These are phyloP conservation scores for Bacillus rossius DNA, from an alignment of 1,140 invertebrate species.

Conservation along the genomic window DNA sequence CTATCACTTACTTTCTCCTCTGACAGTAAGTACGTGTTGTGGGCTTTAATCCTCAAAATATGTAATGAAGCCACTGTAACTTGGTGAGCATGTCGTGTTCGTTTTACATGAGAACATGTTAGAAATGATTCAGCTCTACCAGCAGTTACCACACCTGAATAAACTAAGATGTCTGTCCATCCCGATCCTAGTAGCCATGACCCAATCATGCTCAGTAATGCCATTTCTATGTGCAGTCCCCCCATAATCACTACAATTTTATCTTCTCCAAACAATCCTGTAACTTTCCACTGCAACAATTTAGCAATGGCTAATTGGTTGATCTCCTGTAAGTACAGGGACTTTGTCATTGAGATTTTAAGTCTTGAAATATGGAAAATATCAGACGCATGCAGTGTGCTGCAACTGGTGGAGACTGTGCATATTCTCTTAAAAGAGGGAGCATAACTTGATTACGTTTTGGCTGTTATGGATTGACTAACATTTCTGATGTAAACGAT, in stretches of 20 bases:
- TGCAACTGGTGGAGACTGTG: background rate
- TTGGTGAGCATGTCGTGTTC: slow-evolving; percentile 21
- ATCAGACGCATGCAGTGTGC: background rate
- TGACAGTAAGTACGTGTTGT: background rate
- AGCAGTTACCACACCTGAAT: slow-evolving; percentile 19
- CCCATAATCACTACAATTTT: slow-evolving; percentile 26
- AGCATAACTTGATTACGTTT: background rate
- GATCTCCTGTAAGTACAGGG: slow-evolving; percentile 20
- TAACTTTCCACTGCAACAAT: slow-evolving; percentile 28
- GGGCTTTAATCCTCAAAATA: slow-evolving; percentile 2
- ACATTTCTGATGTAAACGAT: background rate
- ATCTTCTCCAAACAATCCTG: slow-evolving; percentile 26
- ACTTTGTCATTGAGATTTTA: slow-evolving; percentile 7
- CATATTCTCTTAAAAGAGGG: background rate
- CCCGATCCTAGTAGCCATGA: slow-evolving; percentile 5
- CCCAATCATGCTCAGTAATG: slow-evolving; percentile 4
- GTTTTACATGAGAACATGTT: slow-evolving; percentile 16
- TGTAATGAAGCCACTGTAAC: slow-evolving; percentile 18
- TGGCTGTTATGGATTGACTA: no score
- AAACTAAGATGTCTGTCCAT: slow-evolving; percentile 6
- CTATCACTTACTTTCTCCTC: slow-evolving; percentile 6
- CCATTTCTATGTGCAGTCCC: slow-evolving; percentile 28
- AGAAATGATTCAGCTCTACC: slow-evolving; percentile 18
- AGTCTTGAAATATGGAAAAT: background rate
- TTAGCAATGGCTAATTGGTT: slow-evolving; percentile 28